Percentiles rank a stretch among this genome's conserved stretches.
Conservation (phyloP, 1,140 invertebrate genomes). For the Druon quercuslanigerum region DNA sequence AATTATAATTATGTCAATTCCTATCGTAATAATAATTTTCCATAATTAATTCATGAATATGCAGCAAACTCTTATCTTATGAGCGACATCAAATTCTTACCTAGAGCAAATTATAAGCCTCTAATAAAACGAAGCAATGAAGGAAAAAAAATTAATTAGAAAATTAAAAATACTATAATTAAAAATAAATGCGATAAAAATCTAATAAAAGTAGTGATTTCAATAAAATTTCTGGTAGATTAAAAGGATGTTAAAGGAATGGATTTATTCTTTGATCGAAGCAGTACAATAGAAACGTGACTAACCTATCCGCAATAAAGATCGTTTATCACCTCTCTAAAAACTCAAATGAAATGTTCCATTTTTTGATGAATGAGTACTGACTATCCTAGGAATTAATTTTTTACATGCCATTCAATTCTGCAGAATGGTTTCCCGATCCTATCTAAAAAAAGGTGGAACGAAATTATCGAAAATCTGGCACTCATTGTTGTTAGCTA, state of each 20-base stretch:
- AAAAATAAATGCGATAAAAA: not conserved
- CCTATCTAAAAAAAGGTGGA: no score
- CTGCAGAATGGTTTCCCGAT: no score
- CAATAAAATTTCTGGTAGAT: not conserved
- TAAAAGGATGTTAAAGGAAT: not conserved
- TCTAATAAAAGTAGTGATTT: no score
- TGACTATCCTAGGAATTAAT: not conserved
- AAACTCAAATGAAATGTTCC: not conserved
- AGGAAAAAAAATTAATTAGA: not conserved
- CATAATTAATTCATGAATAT: constrained; percentile 22
- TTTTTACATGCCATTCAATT: not conserved
- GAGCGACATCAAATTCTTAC: constrained; percentile 15
- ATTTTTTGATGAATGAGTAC: not conserved
- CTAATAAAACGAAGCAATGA: not conserved
- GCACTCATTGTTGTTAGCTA: no score
- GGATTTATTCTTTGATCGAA: not conserved
- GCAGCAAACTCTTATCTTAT: constrained; percentile 13
- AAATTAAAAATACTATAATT: not conserved
- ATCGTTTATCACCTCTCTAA: not conserved
- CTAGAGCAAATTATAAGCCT: not conserved
- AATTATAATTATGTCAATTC: constrained; percentile 1
- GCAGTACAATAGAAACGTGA: not conserved
- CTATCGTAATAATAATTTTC: constrained; percentile 10
- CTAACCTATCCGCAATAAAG: not conserved
- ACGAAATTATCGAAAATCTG: no score